Base-by-base conservation (phyloP, 53 echinoderm and acorn worm genomes). In the Hippasteria phrygiana region DNA sequence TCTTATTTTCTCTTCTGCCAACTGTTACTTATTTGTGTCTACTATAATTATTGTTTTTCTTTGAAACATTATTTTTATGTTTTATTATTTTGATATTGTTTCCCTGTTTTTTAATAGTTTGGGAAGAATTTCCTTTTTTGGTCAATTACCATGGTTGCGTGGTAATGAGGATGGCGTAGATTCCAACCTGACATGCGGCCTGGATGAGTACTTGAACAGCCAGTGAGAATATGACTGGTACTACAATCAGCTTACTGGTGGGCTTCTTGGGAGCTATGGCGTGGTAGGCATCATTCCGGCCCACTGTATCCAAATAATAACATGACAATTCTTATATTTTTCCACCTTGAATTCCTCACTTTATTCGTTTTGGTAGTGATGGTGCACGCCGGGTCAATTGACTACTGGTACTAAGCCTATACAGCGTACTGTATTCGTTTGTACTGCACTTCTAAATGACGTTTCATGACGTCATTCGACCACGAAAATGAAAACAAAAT, bases 121-220 rank as follows among this genome's bases (percentile, higher is more conserved):
- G 35, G 7, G 39, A 16, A 35, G 29, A 59, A 20, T 6, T 24
- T 22, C 7, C 7, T 5, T 26, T n/a, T 26, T 85, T 80, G 26
- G 14, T 5, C 4, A 20, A 26, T 34, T 82, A 94, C 94, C 94
- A 94, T 10, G 87, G 11, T 43, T 85, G 91, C 2, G n/a, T n/a
- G n/a, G n/a, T n/a, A n/a, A n/a, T n/a, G 9, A 91, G 78, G 13
- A 89, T 47, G 10, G 40, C 16, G 43, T 78, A 94, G 11, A 89
- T 63, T 0, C 26, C 20, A n/a, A 77, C 71, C 65, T 94, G 94
- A 45, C 89, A 55, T 1, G 65, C 43, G 27, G 88, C 75, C 39
- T 94, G 94, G 17, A 92, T 39, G 18, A 45, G 32, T 5, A 87
- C 83, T 39, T 94, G 94, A 11, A 43, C 43, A 2, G 66, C 42